phyloP scores from a whole-genome alignment of 2,113 vertebrate species.

The Salvelinus sp. region DNA sequence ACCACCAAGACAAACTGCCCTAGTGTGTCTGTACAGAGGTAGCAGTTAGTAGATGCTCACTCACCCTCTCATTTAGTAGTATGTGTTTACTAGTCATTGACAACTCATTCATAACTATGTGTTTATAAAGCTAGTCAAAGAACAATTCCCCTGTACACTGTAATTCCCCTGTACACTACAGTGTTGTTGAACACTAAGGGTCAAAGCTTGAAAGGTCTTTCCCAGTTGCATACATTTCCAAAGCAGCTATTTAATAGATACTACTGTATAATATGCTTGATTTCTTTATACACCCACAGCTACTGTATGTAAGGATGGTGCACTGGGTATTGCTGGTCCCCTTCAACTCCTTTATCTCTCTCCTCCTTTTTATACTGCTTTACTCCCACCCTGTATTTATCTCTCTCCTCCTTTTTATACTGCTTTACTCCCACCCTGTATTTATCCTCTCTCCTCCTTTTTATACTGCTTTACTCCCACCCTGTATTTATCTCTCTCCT shows the following conservation, averaged over 20 bases:
- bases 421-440: background rate
- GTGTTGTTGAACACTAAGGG: background rate
- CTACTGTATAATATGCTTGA: too few species aligned
- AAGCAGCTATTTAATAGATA: background rate
- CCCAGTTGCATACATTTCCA: background rate
- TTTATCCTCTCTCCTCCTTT: too few species aligned
- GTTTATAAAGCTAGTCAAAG: background rate
- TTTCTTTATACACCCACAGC: background rate
- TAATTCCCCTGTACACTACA: too few species aligned
- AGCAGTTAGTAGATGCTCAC: background rate
- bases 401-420: background rate
- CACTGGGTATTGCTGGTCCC: constrained; percentile 33
- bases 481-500: too few species aligned
- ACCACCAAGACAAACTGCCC: too few species aligned
- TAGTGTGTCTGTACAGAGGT: too few species aligned
- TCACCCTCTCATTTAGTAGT: constrained; percentile 19
- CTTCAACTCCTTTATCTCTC: background rate
- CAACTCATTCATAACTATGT: background rate
- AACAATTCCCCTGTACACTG: background rate
- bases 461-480: too few species aligned
- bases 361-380: too few species aligned
- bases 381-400: too few species aligned
- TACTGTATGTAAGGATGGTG: background rate
- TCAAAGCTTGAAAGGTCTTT: background rate
- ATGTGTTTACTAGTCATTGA: background rate